Evolutionary conservation across 2,888 invertebrate genomes (phyloP), one percentile per base, ranked within the genome.

Genomic region (Nasonia oneida): DNA sequence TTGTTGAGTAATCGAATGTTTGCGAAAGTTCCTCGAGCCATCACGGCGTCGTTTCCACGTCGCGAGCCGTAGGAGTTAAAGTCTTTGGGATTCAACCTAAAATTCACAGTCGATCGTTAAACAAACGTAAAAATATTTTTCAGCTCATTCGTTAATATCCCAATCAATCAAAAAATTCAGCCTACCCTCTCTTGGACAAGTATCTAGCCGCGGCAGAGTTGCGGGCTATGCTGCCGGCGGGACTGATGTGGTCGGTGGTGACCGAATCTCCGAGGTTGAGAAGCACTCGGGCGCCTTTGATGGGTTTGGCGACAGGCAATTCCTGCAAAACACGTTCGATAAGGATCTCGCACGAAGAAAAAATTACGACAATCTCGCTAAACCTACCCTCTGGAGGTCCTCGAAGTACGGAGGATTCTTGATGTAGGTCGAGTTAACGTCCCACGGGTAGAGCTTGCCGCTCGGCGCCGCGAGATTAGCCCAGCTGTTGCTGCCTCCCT

Each of bases 21-120:
- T 70, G 99, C 99, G 94, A 99, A 99, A 0, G 99, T 99, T 39
- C 99, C 99, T 74, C 99, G 96, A 0, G 97, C 96, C 99, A 99
- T 99, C 10, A 99, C 96, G 39, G 97, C 99, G 94, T 99, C 99
- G 93, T 99, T 99, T 64, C 99, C 99, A 89, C 99, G 96, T 8
- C 99, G 96, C 0, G 99, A 97, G 0, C 99, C 99, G 93, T 99
- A 99, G 0, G 99, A 99, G 94, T 99, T 99, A 94, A 99, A 99
- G 91, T 99, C 99, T 86, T 96, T 95, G 0, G 99, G 98, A 0
- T 97, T 97, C 18, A 99, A 92, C 0, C 97, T 97, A 92, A 61
- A 91, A 90, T 42, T 10, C 18, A 37, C 18, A 23, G 50, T 18
- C 15, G 33, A 81, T 39, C n/a, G n/a, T 67, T n/a, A n/a, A 18